Evolutionary conservation across 1,140 invertebrate genomes (phyloP), one percentile per base, ranked within the genome.

Genomic region (Tetragnatha versicolor): DNA sequence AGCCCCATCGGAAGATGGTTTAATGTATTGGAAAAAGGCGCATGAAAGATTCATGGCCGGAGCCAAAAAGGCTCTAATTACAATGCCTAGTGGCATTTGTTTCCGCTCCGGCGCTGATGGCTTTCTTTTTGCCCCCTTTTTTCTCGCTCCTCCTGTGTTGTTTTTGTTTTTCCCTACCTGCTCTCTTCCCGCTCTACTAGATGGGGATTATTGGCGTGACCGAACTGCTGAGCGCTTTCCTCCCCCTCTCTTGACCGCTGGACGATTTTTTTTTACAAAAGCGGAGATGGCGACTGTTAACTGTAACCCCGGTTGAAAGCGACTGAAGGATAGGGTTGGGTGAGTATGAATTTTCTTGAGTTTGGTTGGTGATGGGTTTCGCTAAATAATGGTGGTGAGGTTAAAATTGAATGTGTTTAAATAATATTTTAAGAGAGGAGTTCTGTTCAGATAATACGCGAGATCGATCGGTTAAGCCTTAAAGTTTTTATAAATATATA

Each of bases 11-110:
- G 42, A 68, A 68, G 51, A 55, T 73, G 58, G 72, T 63, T 75
- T 75, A 75, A 75, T 75, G 72, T 61, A 75, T 75, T 75, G 72
- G 58, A 75, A 75, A 75, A 75, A 63, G 72, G 42, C 25, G 27
- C 72, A 75, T 75, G 58, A 75, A 75, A 63, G 72, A 75, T 75
- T 75, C 72, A 75, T 75, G 60, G 72, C 5, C 10, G 29, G 42
- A 51, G 39, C 72, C 72, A 75, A 75, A 75, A 75, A 63, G 72
- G 72, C 45, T 75, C 72, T 75, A 75, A 75, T 75, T 75, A 75
- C 72, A 63, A 75, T 75, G 72, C 72, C 45, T 63, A 39, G 58
- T 51, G 72, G 72, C 72, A 63, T 75, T 75, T 75, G 72, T 75
- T 75, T 75, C 72, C 39, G 72, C 72, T 63, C 31, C 58, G 60